phyloP scores from a whole-genome alignment of 2,888 invertebrate genomes.

The Mythimna albipuncta region DNA sequence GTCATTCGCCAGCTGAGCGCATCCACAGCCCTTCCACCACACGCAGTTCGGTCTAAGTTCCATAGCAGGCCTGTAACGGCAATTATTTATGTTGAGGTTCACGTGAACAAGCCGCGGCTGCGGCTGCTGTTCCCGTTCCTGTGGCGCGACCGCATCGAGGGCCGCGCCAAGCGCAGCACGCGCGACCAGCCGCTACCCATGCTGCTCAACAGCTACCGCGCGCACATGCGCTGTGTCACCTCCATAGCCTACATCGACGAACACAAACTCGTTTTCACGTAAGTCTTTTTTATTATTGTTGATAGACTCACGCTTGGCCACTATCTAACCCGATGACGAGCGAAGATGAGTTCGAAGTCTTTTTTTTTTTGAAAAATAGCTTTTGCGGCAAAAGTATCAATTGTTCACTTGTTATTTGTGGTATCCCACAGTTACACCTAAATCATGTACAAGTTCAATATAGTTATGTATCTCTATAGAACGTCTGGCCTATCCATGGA shows the following conservation, averaged over 20 bases:
- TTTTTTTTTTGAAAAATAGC: too few relatives aligned
- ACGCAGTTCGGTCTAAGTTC: not conserved
- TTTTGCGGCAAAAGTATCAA: too few relatives aligned
- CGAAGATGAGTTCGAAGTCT: too few relatives aligned
- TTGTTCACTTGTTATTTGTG: too few relatives aligned
- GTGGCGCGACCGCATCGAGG: slow-evolving; percentile 92
- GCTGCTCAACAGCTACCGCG: slow-evolving; percentile 93
- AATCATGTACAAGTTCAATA: too few relatives aligned
- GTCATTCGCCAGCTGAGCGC: not conserved
- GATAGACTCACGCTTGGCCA: too few relatives aligned
- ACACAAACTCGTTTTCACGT: slow-evolving; percentile 93
- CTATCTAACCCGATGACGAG: too few relatives aligned
- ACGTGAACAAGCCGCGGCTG: slow-evolving; percentile 91
- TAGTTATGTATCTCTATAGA: too few relatives aligned
- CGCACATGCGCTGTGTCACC: slow-evolving; percentile 93
- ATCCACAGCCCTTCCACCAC: not conserved
- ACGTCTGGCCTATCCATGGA: too few relatives aligned
- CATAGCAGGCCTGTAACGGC: not conserved
- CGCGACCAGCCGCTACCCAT: slow-evolving; percentile 92
- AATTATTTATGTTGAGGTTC: slow-evolving; percentile 70
- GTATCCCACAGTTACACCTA: too few relatives aligned
- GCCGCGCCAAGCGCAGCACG: slow-evolving; percentile 92
- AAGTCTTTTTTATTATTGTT: slow-evolving; percentile 37
- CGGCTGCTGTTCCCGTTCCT: slow-evolving; percentile 94
- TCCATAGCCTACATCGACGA: slow-evolving; percentile 92